phyloP scores from a whole-genome alignment of 2,888 invertebrate genomes.

The Drosophila kanekoi region DNA sequence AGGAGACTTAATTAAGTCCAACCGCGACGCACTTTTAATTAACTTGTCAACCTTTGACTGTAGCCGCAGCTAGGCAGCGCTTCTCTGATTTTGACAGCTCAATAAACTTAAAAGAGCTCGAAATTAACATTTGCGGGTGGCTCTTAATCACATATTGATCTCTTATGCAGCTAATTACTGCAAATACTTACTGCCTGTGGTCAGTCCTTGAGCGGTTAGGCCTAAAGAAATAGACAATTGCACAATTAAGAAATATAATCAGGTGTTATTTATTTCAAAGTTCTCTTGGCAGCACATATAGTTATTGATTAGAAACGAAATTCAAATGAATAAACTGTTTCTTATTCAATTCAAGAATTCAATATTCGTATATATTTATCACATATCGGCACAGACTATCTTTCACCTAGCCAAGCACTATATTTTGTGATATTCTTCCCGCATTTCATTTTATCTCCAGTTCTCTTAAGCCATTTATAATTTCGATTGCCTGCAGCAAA shows the following conservation, averaged over 20 bases:
- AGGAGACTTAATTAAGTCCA: constrained; percentile 45
- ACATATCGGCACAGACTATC: background rate
- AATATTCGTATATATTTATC: background rate
- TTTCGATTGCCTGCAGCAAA: constrained; percentile 9
- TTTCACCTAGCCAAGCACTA: background rate
- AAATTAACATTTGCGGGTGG: background rate
- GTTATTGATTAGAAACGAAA: no score
- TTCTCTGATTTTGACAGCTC: constrained; percentile 25
- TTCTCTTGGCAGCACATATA: no score
- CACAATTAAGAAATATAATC: no score
- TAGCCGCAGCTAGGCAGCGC: background rate
- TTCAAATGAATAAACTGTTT: no score
- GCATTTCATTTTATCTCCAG: background rate
- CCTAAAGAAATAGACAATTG: no score
- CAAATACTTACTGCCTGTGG: no score
- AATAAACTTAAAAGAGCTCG: constrained; percentile 3
- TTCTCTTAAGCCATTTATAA: background rate
- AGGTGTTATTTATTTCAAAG: no score
- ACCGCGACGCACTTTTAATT: constrained; percentile 36
- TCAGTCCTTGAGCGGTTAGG: no score
- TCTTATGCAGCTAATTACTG: no score
- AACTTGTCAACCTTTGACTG: constrained; percentile 37
- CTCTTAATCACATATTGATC: no score
- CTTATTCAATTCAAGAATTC: no score
- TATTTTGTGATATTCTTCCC: background rate